Evolutionary conservation across 2,797 vertebrate species (phyloP).

Genomic region (Eleutherodactylus coqui): DNA sequence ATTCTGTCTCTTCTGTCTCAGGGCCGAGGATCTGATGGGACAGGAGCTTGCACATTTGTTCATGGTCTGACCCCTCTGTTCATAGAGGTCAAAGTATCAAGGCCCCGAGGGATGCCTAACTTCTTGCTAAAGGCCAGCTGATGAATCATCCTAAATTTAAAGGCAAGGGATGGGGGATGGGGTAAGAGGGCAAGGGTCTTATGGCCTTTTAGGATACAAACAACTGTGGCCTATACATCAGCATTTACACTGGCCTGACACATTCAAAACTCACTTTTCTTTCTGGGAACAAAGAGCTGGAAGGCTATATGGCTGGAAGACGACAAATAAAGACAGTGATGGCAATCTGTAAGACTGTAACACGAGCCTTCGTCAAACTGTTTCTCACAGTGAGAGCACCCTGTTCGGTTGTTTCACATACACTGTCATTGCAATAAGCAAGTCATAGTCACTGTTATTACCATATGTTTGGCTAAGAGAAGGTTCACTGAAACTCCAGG

Average conservation of each 20-base stretch:
- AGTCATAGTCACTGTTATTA: conserved; percentile 57
- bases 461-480: conserved; percentile 61
- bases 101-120: conserved; percentile 88
- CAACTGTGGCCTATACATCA: conserved; percentile 94
- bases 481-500: conserved; percentile 50
- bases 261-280: conserved; percentile 83
- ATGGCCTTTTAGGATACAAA: conserved; percentile 90
- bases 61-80: conserved; percentile 90
- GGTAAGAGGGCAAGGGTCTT: conserved; percentile 87
- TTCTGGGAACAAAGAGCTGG: conserved; percentile 77
- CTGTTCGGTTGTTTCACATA: conserved; percentile 58
- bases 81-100: conserved; percentile 91
- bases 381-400: conserved; percentile 62
- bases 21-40: conserved; percentile 79
- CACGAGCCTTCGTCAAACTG: conserved; percentile 53
- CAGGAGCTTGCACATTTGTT: conserved; percentile 86
- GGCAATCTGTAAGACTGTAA: conserved; percentile 62
- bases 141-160: conserved; percentile 89
- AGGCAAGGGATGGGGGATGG: conserved; percentile 76
- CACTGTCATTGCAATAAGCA: conserved; percentile 60
- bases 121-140: conserved; percentile 96
- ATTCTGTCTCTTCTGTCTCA: conserved; percentile 83
- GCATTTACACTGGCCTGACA: conserved; percentile 84
- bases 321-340: conserved; percentile 60
- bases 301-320: conserved; percentile 58